Evolutionary conservation across 2,113 vertebrate species (phyloP).

Genomic region (Zosterops lateralis): DNA sequence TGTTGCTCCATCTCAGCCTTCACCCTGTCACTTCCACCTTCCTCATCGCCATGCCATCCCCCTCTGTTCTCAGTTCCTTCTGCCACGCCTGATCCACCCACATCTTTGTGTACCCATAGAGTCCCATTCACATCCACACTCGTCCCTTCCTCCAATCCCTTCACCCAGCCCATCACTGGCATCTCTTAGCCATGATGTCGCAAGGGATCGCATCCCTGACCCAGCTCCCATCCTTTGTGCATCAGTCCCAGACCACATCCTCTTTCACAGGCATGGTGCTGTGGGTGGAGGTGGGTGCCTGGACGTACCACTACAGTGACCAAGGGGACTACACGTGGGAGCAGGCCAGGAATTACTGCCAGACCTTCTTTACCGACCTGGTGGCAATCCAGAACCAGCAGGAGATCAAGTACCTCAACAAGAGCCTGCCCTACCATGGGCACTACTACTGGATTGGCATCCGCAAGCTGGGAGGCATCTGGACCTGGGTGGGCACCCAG

Average conservation of each 20-base stretch:
- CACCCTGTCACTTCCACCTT: neutral
- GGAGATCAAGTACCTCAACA: constrained; percentile 84
- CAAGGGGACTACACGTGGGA: constrained; percentile 73
- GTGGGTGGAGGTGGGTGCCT: constrained; percentile 70
- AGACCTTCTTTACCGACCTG: constrained; percentile 80
- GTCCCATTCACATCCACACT: neutral
- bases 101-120: neutral
- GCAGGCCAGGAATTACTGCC: constrained; percentile 78
- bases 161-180: neutral
- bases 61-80: neutral
- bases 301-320: constrained; percentile 80
- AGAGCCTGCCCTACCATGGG: constrained; percentile 40
- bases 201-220: neutral
- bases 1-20: neutral
- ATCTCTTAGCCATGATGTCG: neutral
- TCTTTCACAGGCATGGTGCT: constrained; percentile 55
- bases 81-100: neutral
- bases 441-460: constrained; percentile 94
- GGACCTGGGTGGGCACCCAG: constrained; percentile 93
- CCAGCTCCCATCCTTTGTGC: neutral
- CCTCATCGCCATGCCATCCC: neutral
- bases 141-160: neutral
- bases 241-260: rapidly evolving
- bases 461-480: constrained; percentile 76
- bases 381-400: constrained; percentile 92